Evolutionary conservation across 1,140 invertebrate species (phyloP).

Genomic region (Bombus pascuorum): DNA sequence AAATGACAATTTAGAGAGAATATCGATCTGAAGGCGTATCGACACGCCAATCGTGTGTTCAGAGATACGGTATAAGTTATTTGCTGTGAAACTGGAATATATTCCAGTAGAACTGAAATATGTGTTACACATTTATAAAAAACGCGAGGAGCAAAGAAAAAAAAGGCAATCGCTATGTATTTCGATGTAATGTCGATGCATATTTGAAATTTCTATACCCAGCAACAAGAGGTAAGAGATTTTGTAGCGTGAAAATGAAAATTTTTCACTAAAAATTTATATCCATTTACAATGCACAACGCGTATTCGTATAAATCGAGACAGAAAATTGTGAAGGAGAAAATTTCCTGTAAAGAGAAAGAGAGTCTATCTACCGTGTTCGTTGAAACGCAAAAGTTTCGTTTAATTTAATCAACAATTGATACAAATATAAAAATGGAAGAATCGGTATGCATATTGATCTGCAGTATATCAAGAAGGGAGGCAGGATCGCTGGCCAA

Average conservation of each 20-base stretch:
- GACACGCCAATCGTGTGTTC: not conserved
- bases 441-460: constrained; percentile 35
- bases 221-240: not conserved
- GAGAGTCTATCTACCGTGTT: accelerated
- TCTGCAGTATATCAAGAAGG: constrained; percentile 20
- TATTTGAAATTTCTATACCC: not conserved
- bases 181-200: not conserved
- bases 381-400: not conserved
- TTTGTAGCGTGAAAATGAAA: no score
- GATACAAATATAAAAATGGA: no score
- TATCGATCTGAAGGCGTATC: not conserved
- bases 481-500: constrained; percentile 39
- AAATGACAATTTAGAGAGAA: not conserved
- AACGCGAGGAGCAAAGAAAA: not conserved
- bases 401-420: not conserved
- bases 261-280: not conserved
- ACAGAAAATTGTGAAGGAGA: not conserved
- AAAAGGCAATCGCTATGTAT: not conserved
- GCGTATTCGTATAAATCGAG: not conserved
- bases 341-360: no score
- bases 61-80: not conserved
- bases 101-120: not conserved
- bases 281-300: not conserved
- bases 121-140: not conserved
- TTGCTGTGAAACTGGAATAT: not conserved